These are phyloP conservation scores for Nyctereutes procyonoides DNA, from an alignment of 2,113 vertebrate genomes.

Conservation along the genomic window DNA sequence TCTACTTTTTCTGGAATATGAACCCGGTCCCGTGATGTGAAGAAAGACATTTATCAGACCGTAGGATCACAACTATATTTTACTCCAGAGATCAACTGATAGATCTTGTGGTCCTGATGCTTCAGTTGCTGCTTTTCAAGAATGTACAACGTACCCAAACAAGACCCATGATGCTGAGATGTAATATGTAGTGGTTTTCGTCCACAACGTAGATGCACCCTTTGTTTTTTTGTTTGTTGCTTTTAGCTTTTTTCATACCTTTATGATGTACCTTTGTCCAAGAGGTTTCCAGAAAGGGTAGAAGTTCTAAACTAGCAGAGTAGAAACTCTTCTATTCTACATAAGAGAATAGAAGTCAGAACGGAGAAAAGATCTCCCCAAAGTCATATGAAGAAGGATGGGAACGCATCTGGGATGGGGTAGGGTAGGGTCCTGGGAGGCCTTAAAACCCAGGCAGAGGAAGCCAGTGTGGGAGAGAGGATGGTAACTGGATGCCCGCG, in stretches of 20 bases:
- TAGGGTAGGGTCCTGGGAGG: background rate
- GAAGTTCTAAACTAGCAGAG: background rate
- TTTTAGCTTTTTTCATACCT: background rate
- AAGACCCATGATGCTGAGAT: background rate
- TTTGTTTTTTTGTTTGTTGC: background rate
- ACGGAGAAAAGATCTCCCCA: background rate
- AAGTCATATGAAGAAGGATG: background rate
- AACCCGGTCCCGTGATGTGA: background rate
- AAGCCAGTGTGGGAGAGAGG: background rate
- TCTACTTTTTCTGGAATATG: conserved; percentile 40
- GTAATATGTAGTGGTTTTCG: background rate
- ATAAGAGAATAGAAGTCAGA: background rate
- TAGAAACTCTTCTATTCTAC: background rate
- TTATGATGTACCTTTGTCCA: background rate
- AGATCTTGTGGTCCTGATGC: background rate
- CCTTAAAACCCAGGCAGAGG: background rate
- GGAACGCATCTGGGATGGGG: background rate
- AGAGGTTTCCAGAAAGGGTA: conserved; percentile 6
- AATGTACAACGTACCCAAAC: background rate
- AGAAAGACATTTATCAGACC: background rate
- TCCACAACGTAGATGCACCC: background rate
- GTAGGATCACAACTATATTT: background rate
- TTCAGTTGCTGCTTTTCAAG: background rate
- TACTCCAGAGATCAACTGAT: background rate
- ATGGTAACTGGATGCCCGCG: background rate